Evolutionary conservation across 2,888 invertebrate species (phyloP), one percentile per base, ranked within the genome.

Genomic region (Vannuccia rotundouncinata): DNA sequence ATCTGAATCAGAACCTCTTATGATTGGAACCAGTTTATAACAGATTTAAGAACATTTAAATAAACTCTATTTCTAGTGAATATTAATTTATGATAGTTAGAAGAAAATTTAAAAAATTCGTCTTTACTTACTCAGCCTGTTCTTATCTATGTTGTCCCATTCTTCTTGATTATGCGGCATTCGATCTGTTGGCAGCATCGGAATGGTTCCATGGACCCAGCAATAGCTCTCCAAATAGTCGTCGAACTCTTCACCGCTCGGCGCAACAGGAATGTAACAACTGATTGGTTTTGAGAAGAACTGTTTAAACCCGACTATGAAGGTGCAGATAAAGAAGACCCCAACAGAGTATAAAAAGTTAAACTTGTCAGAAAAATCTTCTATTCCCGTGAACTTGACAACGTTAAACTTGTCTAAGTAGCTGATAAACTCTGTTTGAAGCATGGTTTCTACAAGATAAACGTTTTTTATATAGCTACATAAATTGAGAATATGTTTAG

Each of bases 121-220:
- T 45, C 5, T 45, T 66, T 27, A 75, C 78, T 78, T 31, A 78
- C 78, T 78, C 17, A 78, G 17, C n/a, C 45, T 59, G 17, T 22
- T 2, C 2, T 60, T 28, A 28, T 78, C 78, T 5, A 75, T 2
- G 5, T 22, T 17, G 22, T 25, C 66, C 78, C 78, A 78, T 5
- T 59, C 78, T 28, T 29, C 27, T 22, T 60, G 27, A 28, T 73
- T 74, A 17, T 78, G 78, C 5, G 78, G 78, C 27, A 78, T 78
- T 25, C 60, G 28, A 27, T 78, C 78, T 1, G 5, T 74, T 5
- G 28, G 59, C n/a, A 45, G 10, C 5, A 78, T 2, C 5, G 78
- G 78, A 5, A 78, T 78, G 5, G 78, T 80, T n/a, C 80, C 80
- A 28, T 79, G 77, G 29, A 80, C 80, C 80, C 80, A 80, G 27